Conservation (phyloP, 2,797 vertebrate species). For the Parotocinclus haroldoi region DNA sequence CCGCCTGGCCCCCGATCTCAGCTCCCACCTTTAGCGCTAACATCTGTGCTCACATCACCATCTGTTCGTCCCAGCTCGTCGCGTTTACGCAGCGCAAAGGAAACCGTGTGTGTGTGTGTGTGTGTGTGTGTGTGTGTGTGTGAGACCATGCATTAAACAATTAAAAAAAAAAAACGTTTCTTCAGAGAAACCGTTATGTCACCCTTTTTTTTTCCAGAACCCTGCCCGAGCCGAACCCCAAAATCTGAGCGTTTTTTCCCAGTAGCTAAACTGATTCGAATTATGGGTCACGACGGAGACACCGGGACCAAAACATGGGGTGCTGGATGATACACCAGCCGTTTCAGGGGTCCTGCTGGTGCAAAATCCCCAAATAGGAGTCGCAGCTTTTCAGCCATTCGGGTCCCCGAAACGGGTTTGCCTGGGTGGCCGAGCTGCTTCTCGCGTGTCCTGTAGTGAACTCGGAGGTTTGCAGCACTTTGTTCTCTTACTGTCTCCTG, state of each 20-base stretch:
- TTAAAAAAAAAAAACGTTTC: constrained; percentile 52
- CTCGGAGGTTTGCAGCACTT: constrained; percentile 25
- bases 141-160: constrained; percentile 72
- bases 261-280: too few species aligned
- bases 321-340: too few species aligned
- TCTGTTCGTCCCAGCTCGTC: constrained; percentile 52
- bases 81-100: constrained; percentile 62
- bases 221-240: too few species aligned
- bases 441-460: background rate
- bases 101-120: constrained; percentile 67
- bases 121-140: constrained; percentile 69
- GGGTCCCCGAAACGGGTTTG: background rate
- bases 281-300: too few species aligned
- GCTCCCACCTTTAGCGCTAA: constrained; percentile 3
- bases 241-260: too few species aligned
- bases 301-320: too few species aligned
- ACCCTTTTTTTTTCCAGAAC: background rate
- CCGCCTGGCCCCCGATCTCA: too few species aligned
- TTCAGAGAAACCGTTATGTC: constrained; percentile 11
- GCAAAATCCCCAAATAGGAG: too few species aligned
- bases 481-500: constrained; percentile 50
- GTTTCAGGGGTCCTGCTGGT: too few species aligned
- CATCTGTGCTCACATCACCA: constrained; percentile 41
- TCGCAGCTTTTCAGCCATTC: too few species aligned
- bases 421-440: background rate